A percentile compares a stretch with the other conserved stretches of the same genome.
Conservation (phyloP, 2,888 invertebrate genomes). For the Octodonta nipae region DNA sequence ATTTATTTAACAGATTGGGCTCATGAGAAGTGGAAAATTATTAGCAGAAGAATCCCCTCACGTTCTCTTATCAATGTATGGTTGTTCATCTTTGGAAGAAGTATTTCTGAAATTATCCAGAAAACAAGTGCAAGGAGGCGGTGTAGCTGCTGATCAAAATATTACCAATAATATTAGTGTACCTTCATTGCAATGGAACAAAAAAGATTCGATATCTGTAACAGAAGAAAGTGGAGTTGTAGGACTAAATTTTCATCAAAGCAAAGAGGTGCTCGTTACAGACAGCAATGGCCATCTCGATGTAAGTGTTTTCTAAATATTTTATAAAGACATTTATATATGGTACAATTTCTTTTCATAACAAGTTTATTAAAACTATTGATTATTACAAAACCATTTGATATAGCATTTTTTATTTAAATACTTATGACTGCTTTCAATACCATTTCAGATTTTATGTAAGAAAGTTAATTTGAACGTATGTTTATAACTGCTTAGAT, state of each 20-base stretch:
- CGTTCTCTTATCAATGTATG: conserved; percentile 68
- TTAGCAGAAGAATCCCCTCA: conserved; percentile 84
- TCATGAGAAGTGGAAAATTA: conserved; percentile 84
- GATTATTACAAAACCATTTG: too few relatives aligned
- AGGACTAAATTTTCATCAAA: conserved; percentile 79
- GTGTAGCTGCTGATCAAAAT: conserved; percentile 41
- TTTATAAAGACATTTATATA: too few relatives aligned
- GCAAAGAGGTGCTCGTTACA: conserved; percentile 73
- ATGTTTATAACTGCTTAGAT: too few relatives aligned
- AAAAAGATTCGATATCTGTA: conserved; percentile 69
- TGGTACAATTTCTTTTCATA: too few relatives aligned
- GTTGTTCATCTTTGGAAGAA: conserved; percentile 74
- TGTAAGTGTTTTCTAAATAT: conserved; percentile 32
- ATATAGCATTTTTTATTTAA: too few relatives aligned
- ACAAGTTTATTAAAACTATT: too few relatives aligned
- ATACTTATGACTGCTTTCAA: too few relatives aligned
- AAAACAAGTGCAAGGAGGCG: conserved; percentile 51
- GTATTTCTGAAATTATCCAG: conserved; percentile 83
- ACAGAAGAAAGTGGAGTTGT: conserved; percentile 78
- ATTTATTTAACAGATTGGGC: conserved; percentile 89
- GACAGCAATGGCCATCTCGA: conserved; percentile 58
- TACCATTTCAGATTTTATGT: too few relatives aligned
- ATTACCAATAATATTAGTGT: conserved; percentile 66
- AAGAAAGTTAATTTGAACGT: too few relatives aligned
- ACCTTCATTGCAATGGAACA: conserved; percentile 68